A percentile compares a stretch with the other conserved stretches of the same genome.
phyloP scores from a whole-genome alignment of 2,888 invertebrate species.

The Congeria kusceri region DNA sequence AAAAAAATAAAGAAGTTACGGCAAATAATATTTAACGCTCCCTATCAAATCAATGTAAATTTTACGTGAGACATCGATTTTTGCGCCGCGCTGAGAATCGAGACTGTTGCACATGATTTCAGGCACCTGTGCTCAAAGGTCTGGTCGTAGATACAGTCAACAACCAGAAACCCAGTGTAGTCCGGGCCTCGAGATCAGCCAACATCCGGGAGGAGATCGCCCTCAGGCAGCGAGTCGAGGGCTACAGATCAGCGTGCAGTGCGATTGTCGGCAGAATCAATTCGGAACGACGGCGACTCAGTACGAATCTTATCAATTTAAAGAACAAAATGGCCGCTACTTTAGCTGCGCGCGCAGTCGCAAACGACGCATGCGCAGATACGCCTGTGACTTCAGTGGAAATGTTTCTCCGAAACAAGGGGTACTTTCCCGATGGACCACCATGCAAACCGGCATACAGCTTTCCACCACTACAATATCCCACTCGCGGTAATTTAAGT shows the following conservation, averaged over 20 bases:
- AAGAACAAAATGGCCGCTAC: constrained; percentile 32
- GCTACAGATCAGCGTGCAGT: constrained; percentile 30
- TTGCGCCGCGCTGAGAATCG: no score
- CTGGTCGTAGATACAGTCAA: constrained; percentile 40
- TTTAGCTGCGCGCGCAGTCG: background rate
- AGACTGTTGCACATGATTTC: constrained; percentile 13
- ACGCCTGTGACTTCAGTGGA: constrained; percentile 2
- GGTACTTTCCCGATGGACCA: constrained; percentile 27
- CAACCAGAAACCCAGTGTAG: constrained; percentile 50
- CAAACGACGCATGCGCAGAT: background rate
- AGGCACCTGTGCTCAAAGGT: constrained; percentile 42
- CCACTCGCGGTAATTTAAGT: background rate
- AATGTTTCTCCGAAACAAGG: constrained; percentile 41
- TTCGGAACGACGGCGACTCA: constrained; percentile 34
- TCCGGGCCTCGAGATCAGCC: constrained; percentile 51
- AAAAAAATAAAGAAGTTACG: no score
- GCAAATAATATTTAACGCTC: no score
- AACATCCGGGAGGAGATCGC: constrained; percentile 52
- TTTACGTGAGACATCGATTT: no score
- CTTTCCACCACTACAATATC: constrained; percentile 48
- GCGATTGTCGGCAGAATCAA: constrained; percentile 39
- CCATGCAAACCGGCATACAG: background rate
- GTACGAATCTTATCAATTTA: constrained; percentile 22
- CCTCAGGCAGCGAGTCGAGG: constrained; percentile 34
- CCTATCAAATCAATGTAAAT: no score